Evolutionary conservation across 2,113 vertebrate genomes (phyloP).

Genomic region (Sprattus sprattus): DNA sequence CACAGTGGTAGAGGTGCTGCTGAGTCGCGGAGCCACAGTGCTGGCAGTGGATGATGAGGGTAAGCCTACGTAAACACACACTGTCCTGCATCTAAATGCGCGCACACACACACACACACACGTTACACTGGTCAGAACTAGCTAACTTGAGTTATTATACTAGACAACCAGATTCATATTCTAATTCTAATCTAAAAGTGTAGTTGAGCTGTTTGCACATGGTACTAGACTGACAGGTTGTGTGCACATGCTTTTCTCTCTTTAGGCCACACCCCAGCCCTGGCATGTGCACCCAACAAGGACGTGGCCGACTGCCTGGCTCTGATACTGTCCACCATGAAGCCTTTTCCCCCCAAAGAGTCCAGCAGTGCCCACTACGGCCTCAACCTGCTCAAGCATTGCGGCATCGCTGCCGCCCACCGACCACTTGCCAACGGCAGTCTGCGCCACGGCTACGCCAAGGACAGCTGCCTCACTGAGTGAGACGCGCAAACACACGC

Average conservation of each 20-base stretch:
- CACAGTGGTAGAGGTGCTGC: conserved; percentile 92
- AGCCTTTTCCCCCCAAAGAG: conserved; percentile 93
- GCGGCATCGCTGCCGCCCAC: conserved; percentile 78
- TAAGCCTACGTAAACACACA: conserved; percentile 52
- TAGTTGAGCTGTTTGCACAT: no score
- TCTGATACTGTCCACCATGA: conserved; percentile 98
- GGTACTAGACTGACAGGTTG: background rate
- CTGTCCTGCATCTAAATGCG: background rate
- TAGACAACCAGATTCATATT: background rate
- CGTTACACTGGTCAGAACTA: no score
- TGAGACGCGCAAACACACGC: conserved; percentile 45
- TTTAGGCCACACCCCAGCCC: conserved; percentile 87
- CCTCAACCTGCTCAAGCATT: conserved; percentile 93
- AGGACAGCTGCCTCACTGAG: conserved; percentile 90
- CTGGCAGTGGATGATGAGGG: conserved; percentile 95
- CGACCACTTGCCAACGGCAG: conserved; percentile 72
- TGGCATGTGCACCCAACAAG: conserved; percentile 97
- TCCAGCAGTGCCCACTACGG: conserved; percentile 78
- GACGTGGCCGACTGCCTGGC: conserved; percentile 96
- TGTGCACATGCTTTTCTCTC: background rate
- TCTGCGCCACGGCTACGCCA: conserved; percentile 76
- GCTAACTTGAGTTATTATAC: no score
- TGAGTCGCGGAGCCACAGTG: conserved; percentile 92
- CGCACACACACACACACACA: background rate
- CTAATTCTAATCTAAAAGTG: background rate